Percentiles rank a stretch among this genome's conserved stretches.
Evolutionary conservation across 2,888 invertebrate species (phyloP).

Genomic region (Lochmaea crataegi): DNA sequence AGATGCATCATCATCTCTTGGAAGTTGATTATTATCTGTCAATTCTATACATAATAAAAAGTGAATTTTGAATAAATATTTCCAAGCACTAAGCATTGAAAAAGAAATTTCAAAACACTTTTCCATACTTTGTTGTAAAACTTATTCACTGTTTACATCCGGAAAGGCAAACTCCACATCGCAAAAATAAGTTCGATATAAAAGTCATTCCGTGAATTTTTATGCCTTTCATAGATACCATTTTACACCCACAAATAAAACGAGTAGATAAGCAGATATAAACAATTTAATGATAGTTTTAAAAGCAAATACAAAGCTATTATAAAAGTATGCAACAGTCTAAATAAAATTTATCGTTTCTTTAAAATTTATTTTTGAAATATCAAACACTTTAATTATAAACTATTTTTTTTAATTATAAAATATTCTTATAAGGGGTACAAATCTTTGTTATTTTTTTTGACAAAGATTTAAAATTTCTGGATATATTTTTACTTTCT

Average conservation of each 20-base stretch:
- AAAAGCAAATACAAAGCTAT: slow-evolving; percentile 62
- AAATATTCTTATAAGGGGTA: too few relatives aligned
- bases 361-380: slow-evolving; percentile 37
- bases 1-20: too few relatives aligned
- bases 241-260: slow-evolving; percentile 32
- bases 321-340: slow-evolving; percentile 61
- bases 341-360: slow-evolving; percentile 47
- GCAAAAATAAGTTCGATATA: not conserved
- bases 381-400: slow-evolving; percentile 27
- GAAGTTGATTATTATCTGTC: too few relatives aligned
- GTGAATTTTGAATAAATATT: too few relatives aligned
- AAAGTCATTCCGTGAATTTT: not conserved
- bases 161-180: not conserved
- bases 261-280: slow-evolving; percentile 52
- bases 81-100: too few relatives aligned
- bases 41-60: too few relatives aligned
- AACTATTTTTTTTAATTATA: not conserved
- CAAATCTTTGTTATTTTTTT: too few relatives aligned
- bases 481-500: not conserved
- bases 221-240: not conserved
- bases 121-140: too few relatives aligned
- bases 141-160: not conserved
- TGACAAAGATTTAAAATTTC: slow-evolving; percentile 1
- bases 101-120: too few relatives aligned
- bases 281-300: slow-evolving; percentile 56